A percentile compares a stretch with the other conserved stretches of the same genome.
Evolutionary conservation across 2,797 vertebrate species (phyloP).

Genomic region (Gastrophryne carolinensis): DNA sequence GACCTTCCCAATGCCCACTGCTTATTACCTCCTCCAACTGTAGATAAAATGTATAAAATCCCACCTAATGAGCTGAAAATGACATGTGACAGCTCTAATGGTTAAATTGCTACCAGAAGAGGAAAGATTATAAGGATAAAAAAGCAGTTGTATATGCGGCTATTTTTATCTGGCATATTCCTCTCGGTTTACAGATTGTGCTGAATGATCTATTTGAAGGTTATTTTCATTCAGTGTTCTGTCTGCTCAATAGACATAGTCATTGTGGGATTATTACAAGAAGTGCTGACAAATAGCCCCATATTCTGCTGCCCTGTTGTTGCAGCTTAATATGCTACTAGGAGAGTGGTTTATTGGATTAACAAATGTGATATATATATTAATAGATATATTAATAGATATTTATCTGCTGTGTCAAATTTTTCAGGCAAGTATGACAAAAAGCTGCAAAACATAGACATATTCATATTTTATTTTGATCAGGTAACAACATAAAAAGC

Average conservation of each 20-base stretch:
- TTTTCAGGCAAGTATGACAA: too few species aligned
- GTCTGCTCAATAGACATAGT: conserved; percentile 50
- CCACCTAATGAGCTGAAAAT: conserved; percentile 74
- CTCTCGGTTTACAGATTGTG: conserved; percentile 36
- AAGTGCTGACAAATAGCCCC: conserved; percentile 50
- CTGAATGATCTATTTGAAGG: conserved; percentile 51
- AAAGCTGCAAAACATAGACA: too few species aligned
- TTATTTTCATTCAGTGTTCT: conserved; percentile 36
- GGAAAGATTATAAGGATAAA: conserved; percentile 56
- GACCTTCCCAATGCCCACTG: conserved; percentile 73
- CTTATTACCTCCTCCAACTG: conserved; percentile 68
- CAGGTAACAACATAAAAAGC: too few species aligned
- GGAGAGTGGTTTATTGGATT: conserved; percentile 32
- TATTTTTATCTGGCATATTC: conserved; percentile 49
- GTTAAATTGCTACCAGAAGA: conserved; percentile 63
- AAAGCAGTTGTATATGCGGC: conserved; percentile 43
- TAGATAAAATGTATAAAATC: conserved; percentile 70
- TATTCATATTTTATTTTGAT: too few species aligned
- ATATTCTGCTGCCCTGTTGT: conserved; percentile 48
- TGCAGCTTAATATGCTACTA: conserved; percentile 43
- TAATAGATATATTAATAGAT: background rate
- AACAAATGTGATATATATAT: conserved; percentile 3
- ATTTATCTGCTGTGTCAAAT: too few species aligned
- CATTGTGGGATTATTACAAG: conserved; percentile 53
- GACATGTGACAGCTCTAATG: conserved; percentile 70